Evolutionary conservation across 2,888 invertebrate species (phyloP).

Genomic region (Myathropa florea): DNA sequence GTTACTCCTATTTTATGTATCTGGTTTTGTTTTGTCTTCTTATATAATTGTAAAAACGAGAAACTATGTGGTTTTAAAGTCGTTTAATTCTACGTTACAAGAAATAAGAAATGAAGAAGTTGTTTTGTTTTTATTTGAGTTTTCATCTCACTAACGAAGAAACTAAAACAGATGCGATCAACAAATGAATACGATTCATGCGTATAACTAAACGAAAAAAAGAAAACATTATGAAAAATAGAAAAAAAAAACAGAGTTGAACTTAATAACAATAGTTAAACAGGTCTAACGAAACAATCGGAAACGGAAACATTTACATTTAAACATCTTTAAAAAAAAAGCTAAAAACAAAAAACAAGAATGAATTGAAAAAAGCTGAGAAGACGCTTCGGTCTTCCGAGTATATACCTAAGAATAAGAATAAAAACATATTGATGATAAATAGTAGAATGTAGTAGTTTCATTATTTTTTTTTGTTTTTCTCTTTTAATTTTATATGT

Average conservation of each 20-base stretch:
- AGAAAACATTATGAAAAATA: neutral
- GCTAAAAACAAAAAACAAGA: neutral
- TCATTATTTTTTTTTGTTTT: conserved; percentile 50
- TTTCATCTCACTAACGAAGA: conserved; percentile 29
- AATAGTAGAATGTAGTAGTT: conserved; percentile 65
- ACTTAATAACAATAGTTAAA: conserved; percentile 44
- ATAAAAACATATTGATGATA: conserved; percentile 69
- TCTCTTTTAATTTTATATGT: conserved; percentile 3
- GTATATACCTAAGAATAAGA: conserved; percentile 60
- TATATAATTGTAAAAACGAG: conserved; percentile 51
- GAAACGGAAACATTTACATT: conserved; percentile 30
- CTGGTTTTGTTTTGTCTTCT: conserved; percentile 4
- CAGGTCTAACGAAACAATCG: conserved; percentile 47
- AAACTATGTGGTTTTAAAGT: conserved; percentile 35
- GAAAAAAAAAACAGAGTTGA: conserved; percentile 8
- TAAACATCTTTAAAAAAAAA: neutral
- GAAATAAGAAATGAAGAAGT: conserved; percentile 14
- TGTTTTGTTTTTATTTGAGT: neutral
- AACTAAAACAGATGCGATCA: conserved; percentile 29
- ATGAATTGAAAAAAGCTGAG: conserved; percentile 20
- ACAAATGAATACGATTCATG: conserved; percentile 23
- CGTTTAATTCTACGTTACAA: conserved; percentile 25
- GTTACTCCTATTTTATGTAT: conserved; percentile 38
- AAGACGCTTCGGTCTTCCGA: conserved; percentile 10
- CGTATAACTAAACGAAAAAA: conserved; percentile 26